These are phyloP conservation scores for Porites cylindrica DNA, from an alignment of 92 coral and sea anemone species.

Conservation along the genomic window DNA sequence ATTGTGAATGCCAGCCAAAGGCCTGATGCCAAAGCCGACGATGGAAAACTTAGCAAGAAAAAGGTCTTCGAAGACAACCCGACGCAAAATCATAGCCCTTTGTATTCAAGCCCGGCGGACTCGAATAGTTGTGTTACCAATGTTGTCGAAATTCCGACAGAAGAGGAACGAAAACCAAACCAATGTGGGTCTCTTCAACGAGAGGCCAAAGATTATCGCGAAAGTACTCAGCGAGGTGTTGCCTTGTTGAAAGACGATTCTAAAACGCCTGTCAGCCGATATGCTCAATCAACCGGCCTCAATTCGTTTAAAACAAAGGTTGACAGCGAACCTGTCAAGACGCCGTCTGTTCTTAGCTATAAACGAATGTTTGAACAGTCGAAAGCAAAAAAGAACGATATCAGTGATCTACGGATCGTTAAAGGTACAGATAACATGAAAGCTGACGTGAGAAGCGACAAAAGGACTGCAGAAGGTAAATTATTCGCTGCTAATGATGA, in stretches of 20 bases:
- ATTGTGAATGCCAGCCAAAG: constrained; percentile 14
- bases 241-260: not conserved
- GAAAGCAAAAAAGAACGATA: constrained; percentile 19
- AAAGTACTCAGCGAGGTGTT: not conserved
- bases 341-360: constrained; percentile 68
- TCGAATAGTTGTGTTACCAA: constrained; percentile 48
- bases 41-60: not conserved
- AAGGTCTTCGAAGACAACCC: not conserved
- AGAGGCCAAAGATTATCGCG: constrained; percentile 14
- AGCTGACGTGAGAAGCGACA: constrained; percentile 21
- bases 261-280: not conserved
- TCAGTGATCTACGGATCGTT: not conserved
- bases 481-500: constrained; percentile 3
- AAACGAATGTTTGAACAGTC: constrained; percentile 72
- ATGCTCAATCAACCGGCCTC: not conserved
- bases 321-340: constrained; percentile 50
- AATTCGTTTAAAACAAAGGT: not conserved
- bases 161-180: constrained; percentile 33
- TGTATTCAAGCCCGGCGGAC: constrained; percentile 1
- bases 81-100: constrained; percentile 5
- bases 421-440: constrained; percentile 8
- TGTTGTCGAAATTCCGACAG: constrained; percentile 48
- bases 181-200: constrained; percentile 8
- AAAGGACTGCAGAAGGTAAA: constrained; percentile 15
- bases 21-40: constrained; percentile 1